Evolutionary conservation across 2,888 invertebrate genomes (phyloP), one percentile per base, ranked within the genome.

Genomic region (Torymus texanus): DNA sequence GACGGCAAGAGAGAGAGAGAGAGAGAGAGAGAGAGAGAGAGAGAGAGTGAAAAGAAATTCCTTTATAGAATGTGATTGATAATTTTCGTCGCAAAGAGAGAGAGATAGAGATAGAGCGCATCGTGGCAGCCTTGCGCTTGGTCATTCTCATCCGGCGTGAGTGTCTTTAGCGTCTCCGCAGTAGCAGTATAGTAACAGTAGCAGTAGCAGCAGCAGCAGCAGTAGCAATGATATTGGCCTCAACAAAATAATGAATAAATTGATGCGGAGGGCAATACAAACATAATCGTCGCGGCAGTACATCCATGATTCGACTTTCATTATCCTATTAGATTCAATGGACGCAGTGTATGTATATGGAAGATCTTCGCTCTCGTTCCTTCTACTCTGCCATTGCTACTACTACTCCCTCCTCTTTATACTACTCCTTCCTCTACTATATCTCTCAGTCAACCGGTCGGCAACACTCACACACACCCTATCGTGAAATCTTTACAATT

Each of bases 231-330:
- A 88, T 88, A 88, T 88, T 88, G 87, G 87, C 87, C 85, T 88
- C 87, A 88, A 87, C 87, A 88, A 87, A 88, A 86, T 88, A 88
- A 88, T 88, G 87, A 87, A 87, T 88, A 87, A 88, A 88, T 88
- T 88, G 88, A 88, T 41, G 84, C 85, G 84, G 85, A 84, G 84
- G 82, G 84, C 85, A 87, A 87, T 86, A 86, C 86, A 88, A 87
- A 86, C 86, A 86, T 87, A 88, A 88, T 87, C 86, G 86, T 84
- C 85, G 50, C 86, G 85, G 84, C 13, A 85, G 86, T 87, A 86
- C 85, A 84, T 85, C 82, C 87, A 86, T 88, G 88, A 88, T 88
- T 88, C 87, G 86, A 84, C 84, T 85, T 87, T 87, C 86, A 88
- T 88, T 88, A 88, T 88, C 83, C 88, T 85, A 88, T 88, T 87